Conservation (phyloP, 2,888 invertebrate species). For the Synergus itoensis region DNA sequence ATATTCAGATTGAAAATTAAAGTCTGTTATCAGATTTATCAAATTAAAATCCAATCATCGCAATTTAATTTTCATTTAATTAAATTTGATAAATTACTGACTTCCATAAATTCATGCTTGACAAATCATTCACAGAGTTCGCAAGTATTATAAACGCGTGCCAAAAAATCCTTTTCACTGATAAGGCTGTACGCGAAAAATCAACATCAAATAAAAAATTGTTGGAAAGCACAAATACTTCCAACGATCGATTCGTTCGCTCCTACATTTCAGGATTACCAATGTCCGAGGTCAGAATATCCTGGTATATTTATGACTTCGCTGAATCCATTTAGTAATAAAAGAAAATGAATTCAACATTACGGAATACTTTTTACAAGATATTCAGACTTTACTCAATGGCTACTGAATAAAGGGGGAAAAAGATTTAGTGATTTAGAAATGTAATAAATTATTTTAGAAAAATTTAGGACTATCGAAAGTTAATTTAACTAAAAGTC, state of each 20-base stretch:
- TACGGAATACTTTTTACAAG: constrained; percentile 5
- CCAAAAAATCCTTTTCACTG: constrained; percentile 25
- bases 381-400: not conserved
- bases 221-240: constrained; percentile 19
- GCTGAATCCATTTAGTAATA: constrained; percentile 18
- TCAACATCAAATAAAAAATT: constrained; percentile 38
- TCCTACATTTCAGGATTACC: constrained; percentile 66
- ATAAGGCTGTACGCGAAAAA: not conserved
- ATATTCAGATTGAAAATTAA: not conserved
- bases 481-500: no score
- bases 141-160: not conserved
- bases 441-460: not conserved
- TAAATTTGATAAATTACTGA: not conserved
- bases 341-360: constrained; percentile 29
- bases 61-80: not conserved
- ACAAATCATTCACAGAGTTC: not conserved
- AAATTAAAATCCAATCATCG: not conserved
- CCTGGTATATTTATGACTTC: constrained; percentile 62
- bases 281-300: constrained; percentile 64
- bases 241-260: constrained; percentile 42
- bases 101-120: not conserved
- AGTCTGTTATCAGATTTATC: not conserved
- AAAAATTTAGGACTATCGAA: no score
- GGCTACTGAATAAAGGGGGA: not conserved
- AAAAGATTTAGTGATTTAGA: not conserved